A percentile compares a stretch with the other conserved stretches of the same genome.
These are phyloP conservation scores for Potamilus streckersoni DNA, from an alignment of 1,140 invertebrate genomes.

Conservation along the genomic window DNA sequence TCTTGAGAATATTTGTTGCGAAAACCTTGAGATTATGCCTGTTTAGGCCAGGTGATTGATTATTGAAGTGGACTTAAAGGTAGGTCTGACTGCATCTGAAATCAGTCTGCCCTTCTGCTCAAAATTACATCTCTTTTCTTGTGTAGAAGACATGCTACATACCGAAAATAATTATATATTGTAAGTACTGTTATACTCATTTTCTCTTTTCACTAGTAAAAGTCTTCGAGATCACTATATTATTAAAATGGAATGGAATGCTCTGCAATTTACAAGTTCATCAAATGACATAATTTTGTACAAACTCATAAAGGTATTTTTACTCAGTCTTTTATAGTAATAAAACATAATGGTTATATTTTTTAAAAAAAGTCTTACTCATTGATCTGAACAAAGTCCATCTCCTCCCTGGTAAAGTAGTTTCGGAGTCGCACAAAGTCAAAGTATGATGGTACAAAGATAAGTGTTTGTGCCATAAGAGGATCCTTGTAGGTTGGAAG, in stretches of 20 bases:
- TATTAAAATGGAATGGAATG: background rate
- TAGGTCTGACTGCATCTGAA: too few species aligned
- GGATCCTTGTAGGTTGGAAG: slow-evolving; percentile 84
- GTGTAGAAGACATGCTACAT: too few species aligned
- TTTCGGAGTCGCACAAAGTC: slow-evolving; percentile 94
- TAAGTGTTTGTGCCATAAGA: slow-evolving; percentile 86
- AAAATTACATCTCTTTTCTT: too few species aligned
- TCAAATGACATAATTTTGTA: background rate
- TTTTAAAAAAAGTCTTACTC: slow-evolving; percentile 55
- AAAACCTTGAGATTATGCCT: too few species aligned
- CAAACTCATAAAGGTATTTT: background rate
- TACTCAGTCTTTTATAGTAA: background rate
- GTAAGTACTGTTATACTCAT: too few species aligned
- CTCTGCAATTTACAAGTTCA: background rate
- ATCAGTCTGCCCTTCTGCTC: too few species aligned
- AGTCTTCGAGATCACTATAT: background rate
- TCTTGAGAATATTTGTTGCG: too few species aligned
- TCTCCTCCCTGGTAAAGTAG: slow-evolving; percentile 89
- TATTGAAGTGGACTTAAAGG: too few species aligned
- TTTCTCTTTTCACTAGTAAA: background rate
- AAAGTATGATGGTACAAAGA: slow-evolving; percentile 95
- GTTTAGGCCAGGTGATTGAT: too few species aligned
- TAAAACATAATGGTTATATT: background rate
- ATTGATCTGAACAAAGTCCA: slow-evolving; percentile 78
- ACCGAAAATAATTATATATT: too few species aligned